phyloP scores from a whole-genome alignment of 2,888 invertebrate species.

The Agonopterix alstromeriana region DNA sequence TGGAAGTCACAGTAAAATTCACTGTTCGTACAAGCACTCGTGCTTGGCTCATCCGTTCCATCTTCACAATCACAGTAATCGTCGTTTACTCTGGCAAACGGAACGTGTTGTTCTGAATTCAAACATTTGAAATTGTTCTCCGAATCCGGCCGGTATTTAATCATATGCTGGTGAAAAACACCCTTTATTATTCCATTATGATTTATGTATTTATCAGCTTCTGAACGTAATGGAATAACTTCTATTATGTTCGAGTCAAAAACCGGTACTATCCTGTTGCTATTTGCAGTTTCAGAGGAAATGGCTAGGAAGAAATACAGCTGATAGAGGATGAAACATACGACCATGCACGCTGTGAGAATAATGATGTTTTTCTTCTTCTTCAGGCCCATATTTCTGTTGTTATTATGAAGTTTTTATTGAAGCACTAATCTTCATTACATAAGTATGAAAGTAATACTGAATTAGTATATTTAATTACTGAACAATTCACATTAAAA shows the following conservation, averaged over 20 bases:
- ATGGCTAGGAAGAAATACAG: slow-evolving; percentile 60
- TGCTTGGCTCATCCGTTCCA: slow-evolving; percentile 88
- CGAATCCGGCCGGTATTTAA: slow-evolving; percentile 50
- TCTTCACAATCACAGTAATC: slow-evolving; percentile 92
- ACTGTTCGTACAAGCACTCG: slow-evolving; percentile 91
- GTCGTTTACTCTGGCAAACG: slow-evolving; percentile 80
- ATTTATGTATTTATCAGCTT: slow-evolving; percentile 55
- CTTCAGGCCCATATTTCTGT: slow-evolving; percentile 35
- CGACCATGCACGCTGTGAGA: slow-evolving; percentile 42
- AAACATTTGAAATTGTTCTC: slow-evolving; percentile 62
- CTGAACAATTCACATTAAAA: not conserved
- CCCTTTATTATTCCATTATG: slow-evolving; percentile 60
- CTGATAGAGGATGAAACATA: slow-evolving; percentile 60
- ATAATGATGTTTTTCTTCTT: slow-evolving; percentile 63
- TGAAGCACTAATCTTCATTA: not conserved
- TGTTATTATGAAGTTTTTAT: not conserved
- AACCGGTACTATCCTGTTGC: slow-evolving; percentile 37
- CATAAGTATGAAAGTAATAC: not conserved
- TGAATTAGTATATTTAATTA: not conserved
- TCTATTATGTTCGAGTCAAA: slow-evolving; percentile 34
- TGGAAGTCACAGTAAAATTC: slow-evolving; percentile 87
- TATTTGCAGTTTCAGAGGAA: slow-evolving; percentile 37
- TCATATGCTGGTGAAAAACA: slow-evolving; percentile 45
- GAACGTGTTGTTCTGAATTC: slow-evolving; percentile 44
- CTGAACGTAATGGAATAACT: slow-evolving; percentile 40